Evolutionary conservation across 2,797 vertebrate species (phyloP).

Genomic region (Antennarius maculatus): DNA sequence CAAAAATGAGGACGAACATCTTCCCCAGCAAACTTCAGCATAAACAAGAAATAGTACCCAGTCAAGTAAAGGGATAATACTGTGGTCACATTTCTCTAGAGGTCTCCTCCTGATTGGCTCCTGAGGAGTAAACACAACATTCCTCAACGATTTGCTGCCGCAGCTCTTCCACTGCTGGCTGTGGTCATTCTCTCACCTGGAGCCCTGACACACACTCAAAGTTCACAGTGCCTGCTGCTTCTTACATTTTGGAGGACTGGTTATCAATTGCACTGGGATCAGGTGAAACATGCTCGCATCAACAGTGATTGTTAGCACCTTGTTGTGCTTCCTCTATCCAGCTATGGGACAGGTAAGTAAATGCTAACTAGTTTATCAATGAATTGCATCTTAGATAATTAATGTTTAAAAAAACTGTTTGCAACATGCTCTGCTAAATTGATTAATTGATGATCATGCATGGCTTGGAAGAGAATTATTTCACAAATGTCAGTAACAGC

Average conservation of each 20-base stretch:
- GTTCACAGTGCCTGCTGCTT: slow-evolving; percentile 30
- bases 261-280: slow-evolving; percentile 17
- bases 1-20: neutral
- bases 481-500: neutral
- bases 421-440: neutral
- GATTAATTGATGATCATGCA: neutral
- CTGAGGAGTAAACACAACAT: slow-evolving; percentile 67
- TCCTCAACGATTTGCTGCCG: slow-evolving; percentile 56
- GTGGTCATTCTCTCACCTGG: slow-evolving; percentile 60
- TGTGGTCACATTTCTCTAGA: slow-evolving; percentile 61
- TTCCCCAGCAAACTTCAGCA: neutral
- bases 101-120: slow-evolving; percentile 73
- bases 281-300: slow-evolving; percentile 70
- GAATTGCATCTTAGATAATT: slow-evolving; percentile 3
- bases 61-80: slow-evolving; percentile 61
- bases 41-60: slow-evolving; percentile 37
- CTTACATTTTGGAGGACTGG: slow-evolving; percentile 15
- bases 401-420: neutral
- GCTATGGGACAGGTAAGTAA: slow-evolving; percentile 79
- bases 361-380: slow-evolving; percentile 2
- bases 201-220: slow-evolving; percentile 26
- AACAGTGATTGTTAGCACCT: slow-evolving; percentile 48
- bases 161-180: slow-evolving; percentile 54
- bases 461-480: neutral
- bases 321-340: slow-evolving; percentile 65